Percentiles rank a stretch among this genome's conserved stretches.
Evolutionary conservation across 2,113 vertebrate genomes (phyloP).

Genomic region (Thamnaconus septentrionalis): DNA sequence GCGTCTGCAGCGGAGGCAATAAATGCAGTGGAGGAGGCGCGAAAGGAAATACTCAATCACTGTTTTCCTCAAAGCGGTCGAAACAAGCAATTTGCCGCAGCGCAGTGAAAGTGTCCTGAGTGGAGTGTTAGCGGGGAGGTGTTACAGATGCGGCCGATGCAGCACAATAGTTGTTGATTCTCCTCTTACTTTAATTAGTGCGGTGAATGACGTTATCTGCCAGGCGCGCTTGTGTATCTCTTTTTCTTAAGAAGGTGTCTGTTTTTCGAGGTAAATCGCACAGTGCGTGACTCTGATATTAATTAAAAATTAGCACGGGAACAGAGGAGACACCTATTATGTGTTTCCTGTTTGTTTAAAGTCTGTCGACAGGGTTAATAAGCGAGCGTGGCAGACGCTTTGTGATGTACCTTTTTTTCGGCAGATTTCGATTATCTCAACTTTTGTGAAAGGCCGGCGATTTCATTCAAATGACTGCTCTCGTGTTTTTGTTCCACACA

Average conservation of each 20-base stretch:
- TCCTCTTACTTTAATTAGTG: slow-evolving; percentile 52
- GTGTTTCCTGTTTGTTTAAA: not conserved
- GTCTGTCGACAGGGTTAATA: slow-evolving; percentile 10
- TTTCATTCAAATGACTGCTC: slow-evolving; percentile 36
- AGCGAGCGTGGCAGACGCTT: not conserved
- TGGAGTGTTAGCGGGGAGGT: slow-evolving; percentile 44
- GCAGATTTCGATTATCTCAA: slow-evolving; percentile 26
- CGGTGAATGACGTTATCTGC: slow-evolving; percentile 29
- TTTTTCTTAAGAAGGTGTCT: slow-evolving; percentile 11
- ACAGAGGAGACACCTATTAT: slow-evolving; percentile 14
- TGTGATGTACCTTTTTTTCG: slow-evolving; percentile 30
- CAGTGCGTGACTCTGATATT: slow-evolving; percentile 26
- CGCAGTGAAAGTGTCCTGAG: slow-evolving; percentile 56
- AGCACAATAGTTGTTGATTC: slow-evolving; percentile 29
- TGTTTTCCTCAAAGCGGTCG: slow-evolving; percentile 55
- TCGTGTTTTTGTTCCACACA: slow-evolving; percentile 38
- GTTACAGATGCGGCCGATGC: slow-evolving; percentile 46
- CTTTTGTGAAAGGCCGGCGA: slow-evolving; percentile 37
- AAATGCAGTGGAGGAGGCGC: slow-evolving; percentile 40
- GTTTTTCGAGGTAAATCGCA: slow-evolving; percentile 23
- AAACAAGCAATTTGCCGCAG: slow-evolving; percentile 54
- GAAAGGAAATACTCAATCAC: slow-evolving; percentile 53
- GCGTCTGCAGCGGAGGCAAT: slow-evolving; percentile 45
- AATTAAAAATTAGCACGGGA: slow-evolving; percentile 39
- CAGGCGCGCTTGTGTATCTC: slow-evolving; percentile 5